These are phyloP conservation scores for Sphaerophoria taeniata DNA, from an alignment of 2,888 invertebrate genomes.

Conservation along the genomic window DNA sequence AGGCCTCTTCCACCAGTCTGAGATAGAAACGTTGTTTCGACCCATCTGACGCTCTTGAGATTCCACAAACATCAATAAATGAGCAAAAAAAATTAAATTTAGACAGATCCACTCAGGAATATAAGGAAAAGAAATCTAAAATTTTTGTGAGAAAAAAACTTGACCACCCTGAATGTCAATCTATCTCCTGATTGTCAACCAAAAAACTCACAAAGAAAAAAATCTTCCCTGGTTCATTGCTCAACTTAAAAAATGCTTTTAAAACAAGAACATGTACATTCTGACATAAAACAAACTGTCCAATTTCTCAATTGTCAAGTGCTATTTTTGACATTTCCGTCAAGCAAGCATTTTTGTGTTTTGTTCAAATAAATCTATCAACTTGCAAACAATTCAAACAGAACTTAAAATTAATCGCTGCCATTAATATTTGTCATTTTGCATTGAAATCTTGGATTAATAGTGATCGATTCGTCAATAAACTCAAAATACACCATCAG, in stretches of 20 bases:
- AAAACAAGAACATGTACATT: neutral
- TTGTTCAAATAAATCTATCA: neutral
- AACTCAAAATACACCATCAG: neutral
- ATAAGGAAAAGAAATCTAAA: too few species aligned
- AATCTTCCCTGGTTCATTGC: too few species aligned
- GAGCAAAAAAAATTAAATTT: too few species aligned
- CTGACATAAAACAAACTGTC: neutral
- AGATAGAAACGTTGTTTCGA: too few species aligned
- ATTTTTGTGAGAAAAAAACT: too few species aligned
- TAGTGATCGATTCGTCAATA: slow-evolving; percentile 59
- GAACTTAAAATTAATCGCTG: slow-evolving; percentile 19
- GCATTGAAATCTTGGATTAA: slow-evolving; percentile 44
- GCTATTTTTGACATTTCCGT: neutral
- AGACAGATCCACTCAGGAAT: too few species aligned
- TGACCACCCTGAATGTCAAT: too few species aligned
- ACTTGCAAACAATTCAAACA: neutral
- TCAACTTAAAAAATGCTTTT: neutral
- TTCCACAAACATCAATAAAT: too few species aligned
- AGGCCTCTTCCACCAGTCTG: too few species aligned
- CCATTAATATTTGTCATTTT: slow-evolving; percentile 41
- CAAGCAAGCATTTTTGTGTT: neutral
- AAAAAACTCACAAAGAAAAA: too few species aligned
- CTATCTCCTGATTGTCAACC: too few species aligned
- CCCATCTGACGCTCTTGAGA: too few species aligned
- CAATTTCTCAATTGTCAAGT: slow-evolving; percentile 1